Percentiles rank a stretch among this genome's conserved stretches.
These are phyloP conservation scores for Salmo trutta DNA, from an alignment of 2,797 vertebrate genomes.

Conservation along the genomic window DNA sequence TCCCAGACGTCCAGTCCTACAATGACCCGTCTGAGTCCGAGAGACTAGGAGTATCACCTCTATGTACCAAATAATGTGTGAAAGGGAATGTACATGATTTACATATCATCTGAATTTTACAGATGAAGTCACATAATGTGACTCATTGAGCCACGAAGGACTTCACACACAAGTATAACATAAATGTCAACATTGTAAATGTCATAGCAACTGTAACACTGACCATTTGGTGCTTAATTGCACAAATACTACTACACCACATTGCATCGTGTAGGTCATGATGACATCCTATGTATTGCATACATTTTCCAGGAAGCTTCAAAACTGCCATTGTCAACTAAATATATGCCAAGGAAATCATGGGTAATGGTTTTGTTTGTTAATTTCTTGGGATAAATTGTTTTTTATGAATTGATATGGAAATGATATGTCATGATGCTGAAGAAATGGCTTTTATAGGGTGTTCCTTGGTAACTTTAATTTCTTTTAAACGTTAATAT, in stretches of 20 bases:
- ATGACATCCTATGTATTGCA: not conserved
- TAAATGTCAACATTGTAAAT: not conserved
- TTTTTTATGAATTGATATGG: not conserved
- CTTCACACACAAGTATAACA: not conserved
- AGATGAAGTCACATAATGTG: not conserved
- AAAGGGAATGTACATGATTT: not conserved
- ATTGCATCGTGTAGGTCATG: not conserved
- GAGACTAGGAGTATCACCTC: slow-evolving; percentile 39
- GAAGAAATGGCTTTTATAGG: not conserved
- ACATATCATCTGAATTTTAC: not conserved
- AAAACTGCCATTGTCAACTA: not conserved
- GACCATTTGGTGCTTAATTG: not conserved
- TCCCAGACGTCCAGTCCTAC: slow-evolving; percentile 65
- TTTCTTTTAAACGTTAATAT: not conserved
- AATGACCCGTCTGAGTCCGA: slow-evolving; percentile 70
- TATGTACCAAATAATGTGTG: slow-evolving; percentile 39
- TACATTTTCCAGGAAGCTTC: slow-evolving; percentile 2
- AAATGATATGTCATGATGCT: not conserved
- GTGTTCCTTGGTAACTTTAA: not conserved
- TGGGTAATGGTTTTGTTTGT: not conserved
- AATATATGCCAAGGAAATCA: not conserved
- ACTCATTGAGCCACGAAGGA: not conserved
- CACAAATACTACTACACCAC: not conserved
- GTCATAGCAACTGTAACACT: not conserved
- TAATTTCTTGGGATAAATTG: not conserved